These are phyloP conservation scores for Trimorus sp. DNA, from an alignment of 2,888 invertebrate genomes.

Conservation along the genomic window DNA sequence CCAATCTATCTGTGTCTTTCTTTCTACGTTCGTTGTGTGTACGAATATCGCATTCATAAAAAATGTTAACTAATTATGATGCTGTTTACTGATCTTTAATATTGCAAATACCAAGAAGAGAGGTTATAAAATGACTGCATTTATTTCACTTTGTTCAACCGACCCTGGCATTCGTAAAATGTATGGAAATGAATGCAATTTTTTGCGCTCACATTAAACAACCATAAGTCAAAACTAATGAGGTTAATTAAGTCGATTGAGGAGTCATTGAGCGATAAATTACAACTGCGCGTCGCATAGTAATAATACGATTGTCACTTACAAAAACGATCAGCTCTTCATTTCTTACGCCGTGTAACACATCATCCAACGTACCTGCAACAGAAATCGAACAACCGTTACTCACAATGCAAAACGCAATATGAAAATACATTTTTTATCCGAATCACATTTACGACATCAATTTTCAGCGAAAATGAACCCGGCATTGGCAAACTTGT, in stretches of 20 bases:
- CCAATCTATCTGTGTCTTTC: no score
- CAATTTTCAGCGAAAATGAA: conserved; percentile 28
- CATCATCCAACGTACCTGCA: conserved; percentile 33
- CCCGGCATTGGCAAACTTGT: conserved; percentile 31
- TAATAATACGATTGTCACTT: not conserved
- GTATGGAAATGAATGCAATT: conserved; percentile 17
- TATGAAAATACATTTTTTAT: conserved; percentile 1
- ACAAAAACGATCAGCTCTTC: conserved; percentile 23
- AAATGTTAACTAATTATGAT: no score
- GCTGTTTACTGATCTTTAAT: no score
- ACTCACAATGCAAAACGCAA: not conserved
- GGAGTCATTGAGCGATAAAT: conserved; percentile 1
- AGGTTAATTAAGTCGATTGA: not conserved
- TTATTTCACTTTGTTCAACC: conserved; percentile 13
- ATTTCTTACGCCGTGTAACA: not conserved
- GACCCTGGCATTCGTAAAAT: conserved; percentile 5
- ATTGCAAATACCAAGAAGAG: not conserved
- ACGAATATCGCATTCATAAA: no score
- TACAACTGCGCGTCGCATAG: not conserved
- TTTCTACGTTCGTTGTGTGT: no score
- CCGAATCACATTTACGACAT: conserved; percentile 9
- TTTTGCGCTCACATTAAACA: not conserved
- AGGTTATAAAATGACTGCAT: not conserved
- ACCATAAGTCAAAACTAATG: not conserved
- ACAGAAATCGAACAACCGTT: conserved; percentile 22